Conservation (phyloP, 2,888 invertebrate genomes). For the Cheilosia urbana region DNA sequence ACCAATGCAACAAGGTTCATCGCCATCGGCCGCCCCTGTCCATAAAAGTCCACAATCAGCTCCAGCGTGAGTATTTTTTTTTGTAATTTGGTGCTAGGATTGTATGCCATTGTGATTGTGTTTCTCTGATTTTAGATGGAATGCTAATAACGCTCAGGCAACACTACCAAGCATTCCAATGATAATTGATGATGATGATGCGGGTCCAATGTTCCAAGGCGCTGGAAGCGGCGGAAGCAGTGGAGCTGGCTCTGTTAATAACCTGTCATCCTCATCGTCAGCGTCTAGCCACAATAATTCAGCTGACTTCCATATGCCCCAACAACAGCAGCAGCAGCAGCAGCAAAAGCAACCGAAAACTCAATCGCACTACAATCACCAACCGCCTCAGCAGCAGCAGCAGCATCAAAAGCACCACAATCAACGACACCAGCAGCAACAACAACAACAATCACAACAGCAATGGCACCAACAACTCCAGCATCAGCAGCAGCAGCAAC, state of each 20-base stretch:
- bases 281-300: conserved; percentile 78
- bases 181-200: conserved; percentile 88
- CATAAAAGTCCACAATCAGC: conserved; percentile 84
- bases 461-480: conserved; percentile 77
- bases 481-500: conserved; percentile 76
- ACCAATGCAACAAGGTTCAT: conserved; percentile 86
- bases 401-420: conserved; percentile 36
- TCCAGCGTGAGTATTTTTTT: conserved; percentile 81
- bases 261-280: conserved; percentile 77
- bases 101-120: not conserved
- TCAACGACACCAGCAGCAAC: conserved; percentile 73
- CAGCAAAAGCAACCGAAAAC: conserved; percentile 78
- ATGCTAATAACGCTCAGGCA: conserved; percentile 87
- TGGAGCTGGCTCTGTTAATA: conserved; percentile 72
- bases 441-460: conserved; percentile 71
- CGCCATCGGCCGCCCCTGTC: conserved; percentile 81
- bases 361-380: conserved; percentile 78
- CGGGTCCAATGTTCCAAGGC: conserved; percentile 78
- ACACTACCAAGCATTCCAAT: conserved; percentile 90
- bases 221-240: conserved; percentile 78
- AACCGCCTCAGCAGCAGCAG: conserved; percentile 76
- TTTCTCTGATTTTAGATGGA: conserved; percentile 84
- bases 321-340: conserved; percentile 76
- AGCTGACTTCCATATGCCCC: conserved; percentile 76
- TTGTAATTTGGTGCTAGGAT: too few relatives aligned